A percentile compares a stretch with the other conserved stretches of the same genome.
Evolutionary conservation across 2,797 vertebrate species (phyloP).

Genomic region (Choloepus didactylus): DNA sequence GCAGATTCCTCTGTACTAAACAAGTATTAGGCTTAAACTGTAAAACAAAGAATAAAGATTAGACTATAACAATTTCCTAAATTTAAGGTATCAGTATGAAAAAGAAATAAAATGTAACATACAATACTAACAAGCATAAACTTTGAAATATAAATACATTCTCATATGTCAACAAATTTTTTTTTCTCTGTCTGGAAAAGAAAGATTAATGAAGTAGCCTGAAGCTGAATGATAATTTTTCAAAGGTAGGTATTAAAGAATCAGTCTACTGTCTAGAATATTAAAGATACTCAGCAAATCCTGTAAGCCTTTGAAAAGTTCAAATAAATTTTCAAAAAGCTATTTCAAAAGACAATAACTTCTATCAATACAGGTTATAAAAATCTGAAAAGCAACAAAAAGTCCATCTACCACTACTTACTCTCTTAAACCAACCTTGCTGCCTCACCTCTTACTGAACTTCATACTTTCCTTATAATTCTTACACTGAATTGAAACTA

Average conservation of each 20-base stretch:
- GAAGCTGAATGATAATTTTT: constrained; percentile 5
- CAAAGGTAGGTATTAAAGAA: constrained; percentile 54
- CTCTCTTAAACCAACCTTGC: neutral
- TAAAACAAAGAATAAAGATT: constrained; percentile 57
- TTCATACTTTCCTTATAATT: constrained; percentile 22
- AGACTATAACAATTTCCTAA: constrained; percentile 22
- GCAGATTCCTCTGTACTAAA: constrained; percentile 29
- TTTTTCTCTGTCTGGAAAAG: constrained; percentile 18
- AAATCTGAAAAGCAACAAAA: constrained; percentile 36
- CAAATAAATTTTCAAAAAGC: constrained; percentile 50
- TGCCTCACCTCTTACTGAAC: neutral
- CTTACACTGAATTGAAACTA: constrained; percentile 21
- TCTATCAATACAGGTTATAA: constrained; percentile 14
- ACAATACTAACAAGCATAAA: constrained; percentile 28
- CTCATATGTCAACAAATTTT: neutral
- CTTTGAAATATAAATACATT: constrained; percentile 56
- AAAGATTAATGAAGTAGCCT: constrained; percentile 19
- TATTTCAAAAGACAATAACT: constrained; percentile 43
- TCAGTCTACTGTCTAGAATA: neutral
- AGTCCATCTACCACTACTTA: constrained; percentile 1
- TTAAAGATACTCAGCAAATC: constrained; percentile 43
- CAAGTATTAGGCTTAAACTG: neutral
- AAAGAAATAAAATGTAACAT: constrained; percentile 23
- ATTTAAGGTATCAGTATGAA: constrained; percentile 7
- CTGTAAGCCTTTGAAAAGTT: neutral